phyloP scores from a whole-genome alignment of 2,113 vertebrate species.

The Mus spicilegus region DNA sequence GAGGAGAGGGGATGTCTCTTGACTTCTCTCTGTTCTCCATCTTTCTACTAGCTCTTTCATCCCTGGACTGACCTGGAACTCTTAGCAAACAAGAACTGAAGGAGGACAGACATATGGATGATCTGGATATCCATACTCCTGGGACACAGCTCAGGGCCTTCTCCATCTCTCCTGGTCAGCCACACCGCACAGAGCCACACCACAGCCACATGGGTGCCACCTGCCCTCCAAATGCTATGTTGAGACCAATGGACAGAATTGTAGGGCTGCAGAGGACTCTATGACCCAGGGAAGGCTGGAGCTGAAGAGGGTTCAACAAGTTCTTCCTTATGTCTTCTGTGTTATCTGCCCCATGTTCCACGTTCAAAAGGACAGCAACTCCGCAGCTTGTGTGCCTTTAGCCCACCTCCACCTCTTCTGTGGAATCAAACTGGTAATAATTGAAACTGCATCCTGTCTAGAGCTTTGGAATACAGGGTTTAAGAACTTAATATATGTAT shows the following conservation, averaged over 20 bases:
- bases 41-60: not conserved
- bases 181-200: not conserved
- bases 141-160: not conserved
- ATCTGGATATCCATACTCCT: not conserved
- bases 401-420: not conserved
- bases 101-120: not conserved
- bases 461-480: not conserved
- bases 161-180: not conserved
- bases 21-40: not conserved
- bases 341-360: not conserved
- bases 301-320: not conserved
- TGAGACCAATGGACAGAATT: not conserved
- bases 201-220: not conserved
- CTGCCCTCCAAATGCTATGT: too few species aligned
- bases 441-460: conserved; percentile 10
- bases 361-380: not conserved
- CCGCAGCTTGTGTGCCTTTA: too few species aligned
- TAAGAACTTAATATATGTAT: conserved; percentile 8
- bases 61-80: not conserved
- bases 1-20: not conserved
- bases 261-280: not conserved
- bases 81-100: not conserved
- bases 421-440: not conserved
- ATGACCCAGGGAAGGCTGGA: not conserved
- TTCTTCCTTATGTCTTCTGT: not conserved